phyloP scores from a whole-genome alignment of 2,888 invertebrate genomes.

The Odontomyia ornata region DNA sequence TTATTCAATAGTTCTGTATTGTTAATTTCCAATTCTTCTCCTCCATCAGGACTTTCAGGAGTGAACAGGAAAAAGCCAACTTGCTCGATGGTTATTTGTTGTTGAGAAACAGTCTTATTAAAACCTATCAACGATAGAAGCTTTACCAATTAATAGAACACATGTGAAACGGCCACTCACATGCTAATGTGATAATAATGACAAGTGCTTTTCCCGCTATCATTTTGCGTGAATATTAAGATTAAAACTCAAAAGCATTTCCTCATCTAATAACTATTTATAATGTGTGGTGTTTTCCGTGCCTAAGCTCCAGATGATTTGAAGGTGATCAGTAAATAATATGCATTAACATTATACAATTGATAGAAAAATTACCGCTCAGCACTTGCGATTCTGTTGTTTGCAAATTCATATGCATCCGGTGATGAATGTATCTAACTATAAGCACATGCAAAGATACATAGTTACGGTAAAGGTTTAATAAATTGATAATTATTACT shows the following conservation, averaged over 20 bases:
- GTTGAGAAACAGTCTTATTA: background rate
- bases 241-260: background rate
- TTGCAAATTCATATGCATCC: background rate
- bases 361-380: background rate
- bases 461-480: no score
- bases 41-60: constrained; percentile 13
- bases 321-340: background rate
- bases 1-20: background rate
- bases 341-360: background rate
- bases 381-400: background rate
- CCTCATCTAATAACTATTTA: background rate
- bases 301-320: background rate
- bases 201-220: background rate
- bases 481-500: no score
- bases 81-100: background rate
- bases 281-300: background rate
- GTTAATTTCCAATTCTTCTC: constrained; percentile 7
- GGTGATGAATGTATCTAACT: no score
- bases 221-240: background rate
- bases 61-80: constrained; percentile 29
- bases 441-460: no score
- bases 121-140: background rate
- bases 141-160: background rate
- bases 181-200: background rate
- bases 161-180: background rate